Evolutionary conservation across 2,888 invertebrate genomes (phyloP).

Genomic region (Synanthedon vespiformis): DNA sequence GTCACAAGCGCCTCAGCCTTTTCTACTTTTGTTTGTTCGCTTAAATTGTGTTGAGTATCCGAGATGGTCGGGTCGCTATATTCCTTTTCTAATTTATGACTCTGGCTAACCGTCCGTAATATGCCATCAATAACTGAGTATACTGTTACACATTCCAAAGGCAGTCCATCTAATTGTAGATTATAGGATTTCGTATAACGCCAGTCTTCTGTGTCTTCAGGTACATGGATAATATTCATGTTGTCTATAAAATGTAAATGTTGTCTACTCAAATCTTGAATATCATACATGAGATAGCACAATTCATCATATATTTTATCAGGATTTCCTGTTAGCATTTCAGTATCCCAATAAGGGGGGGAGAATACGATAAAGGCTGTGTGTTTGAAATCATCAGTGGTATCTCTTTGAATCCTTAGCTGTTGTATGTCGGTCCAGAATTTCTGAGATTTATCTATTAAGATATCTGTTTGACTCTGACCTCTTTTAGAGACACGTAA

Average conservation of each 20-base stretch:
- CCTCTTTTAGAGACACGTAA: conserved; percentile 41
- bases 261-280: conserved; percentile 62
- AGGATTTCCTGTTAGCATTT: conserved; percentile 32
- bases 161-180: conserved; percentile 27
- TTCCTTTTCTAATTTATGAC: conserved; percentile 15
- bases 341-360: conserved; percentile 44
- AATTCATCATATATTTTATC: conserved; percentile 63
- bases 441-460: conserved; percentile 31
- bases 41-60: conserved; percentile 14
- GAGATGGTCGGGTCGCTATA: conserved; percentile 24
- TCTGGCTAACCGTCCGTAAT: conserved; percentile 30
- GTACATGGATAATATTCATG: conserved; percentile 47
- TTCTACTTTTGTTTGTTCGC: conserved; percentile 22
- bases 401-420: conserved; percentile 32
- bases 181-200: conserved; percentile 21
- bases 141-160: conserved; percentile 43
- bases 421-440: conserved; percentile 53
- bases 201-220: conserved; percentile 19
- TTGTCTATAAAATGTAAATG: conserved; percentile 56
- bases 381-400: conserved; percentile 37
- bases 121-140: conserved; percentile 47
- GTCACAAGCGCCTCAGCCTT: conserved; percentile 36
- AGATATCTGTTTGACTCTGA: conserved; percentile 45
- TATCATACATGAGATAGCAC: conserved; percentile 62
- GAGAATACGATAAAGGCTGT: conserved; percentile 55